These are phyloP conservation scores for Graptemys geographica DNA, from an alignment of 2,797 vertebrate species.

Conservation along the genomic window DNA sequence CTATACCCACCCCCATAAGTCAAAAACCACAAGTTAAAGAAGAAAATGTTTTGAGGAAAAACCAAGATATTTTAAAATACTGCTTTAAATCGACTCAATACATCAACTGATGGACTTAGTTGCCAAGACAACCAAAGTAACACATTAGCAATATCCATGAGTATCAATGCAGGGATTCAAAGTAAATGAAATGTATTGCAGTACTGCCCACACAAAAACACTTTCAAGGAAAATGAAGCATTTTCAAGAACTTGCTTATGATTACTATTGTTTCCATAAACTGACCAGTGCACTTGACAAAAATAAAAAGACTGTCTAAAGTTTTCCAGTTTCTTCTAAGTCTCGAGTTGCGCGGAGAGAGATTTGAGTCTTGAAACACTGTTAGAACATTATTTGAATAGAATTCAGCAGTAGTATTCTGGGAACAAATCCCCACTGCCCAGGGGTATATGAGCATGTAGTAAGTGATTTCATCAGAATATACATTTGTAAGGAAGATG, in stretches of 20 bases:
- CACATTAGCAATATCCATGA: neutral
- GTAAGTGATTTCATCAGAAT: neutral
- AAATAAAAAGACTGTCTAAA: neutral
- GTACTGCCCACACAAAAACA: neutral
- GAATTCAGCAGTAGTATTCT: neutral
- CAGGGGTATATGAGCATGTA: neutral
- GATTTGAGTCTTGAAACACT: neutral
- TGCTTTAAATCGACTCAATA: neutral
- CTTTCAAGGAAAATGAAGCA: neutral
- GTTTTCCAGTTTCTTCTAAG: neutral
- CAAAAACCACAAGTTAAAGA: neutral
- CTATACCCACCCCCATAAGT: neutral
- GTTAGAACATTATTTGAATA: neutral
- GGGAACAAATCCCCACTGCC: slow-evolving; percentile 6
- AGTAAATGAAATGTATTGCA: neutral
- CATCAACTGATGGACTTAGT: neutral
- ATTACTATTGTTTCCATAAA: neutral
- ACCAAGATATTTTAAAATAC: rapidly evolving
- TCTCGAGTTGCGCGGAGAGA: neutral
- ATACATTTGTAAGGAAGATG: neutral
- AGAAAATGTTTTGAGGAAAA: neutral
- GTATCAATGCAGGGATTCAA: neutral
- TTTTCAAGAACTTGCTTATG: neutral
- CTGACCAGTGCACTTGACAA: neutral
- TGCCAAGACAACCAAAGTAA: neutral